A percentile compares a stretch with the other conserved stretches of the same genome.
phyloP scores from a whole-genome alignment of 2,888 invertebrate genomes.

The Hypomecis punctinalis region DNA sequence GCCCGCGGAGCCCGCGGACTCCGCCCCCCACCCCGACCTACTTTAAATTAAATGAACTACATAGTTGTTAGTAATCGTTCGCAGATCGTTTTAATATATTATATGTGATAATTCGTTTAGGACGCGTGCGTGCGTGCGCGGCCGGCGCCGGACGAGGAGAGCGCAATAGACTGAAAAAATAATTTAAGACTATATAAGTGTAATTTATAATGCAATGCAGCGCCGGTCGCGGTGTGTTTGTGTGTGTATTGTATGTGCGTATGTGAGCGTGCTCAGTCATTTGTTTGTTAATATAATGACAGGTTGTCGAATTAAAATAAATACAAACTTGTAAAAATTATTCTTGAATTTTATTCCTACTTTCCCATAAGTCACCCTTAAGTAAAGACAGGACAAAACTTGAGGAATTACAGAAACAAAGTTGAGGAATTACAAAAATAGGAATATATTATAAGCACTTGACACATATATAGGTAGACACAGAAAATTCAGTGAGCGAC shows the following conservation, averaged over 20 bases:
- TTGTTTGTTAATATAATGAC: conserved; percentile 89
- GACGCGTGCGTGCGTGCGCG: conserved; percentile 83
- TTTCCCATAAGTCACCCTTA: conserved; percentile 6
- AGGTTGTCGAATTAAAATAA: conserved; percentile 90
- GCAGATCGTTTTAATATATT: conserved; percentile 88
- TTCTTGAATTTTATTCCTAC: conserved; percentile 63
- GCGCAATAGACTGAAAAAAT: conserved; percentile 86
- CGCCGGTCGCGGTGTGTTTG: conserved; percentile 87
- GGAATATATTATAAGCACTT: no score
- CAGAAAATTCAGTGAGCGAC: neutral
- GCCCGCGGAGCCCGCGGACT: conserved; percentile 80
- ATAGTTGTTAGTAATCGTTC: conserved; percentile 79
- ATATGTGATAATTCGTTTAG: conserved; percentile 88
- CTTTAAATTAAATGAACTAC: conserved; percentile 81
- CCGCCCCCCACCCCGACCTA: conserved; percentile 84
- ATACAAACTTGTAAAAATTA: conserved; percentile 82
- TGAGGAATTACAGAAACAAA: neutral
- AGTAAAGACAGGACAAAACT: neutral
- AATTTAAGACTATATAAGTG: conserved; percentile 86
- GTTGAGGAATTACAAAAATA: neutral
- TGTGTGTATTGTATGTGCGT: conserved; percentile 86
- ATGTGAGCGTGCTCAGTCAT: conserved; percentile 87
- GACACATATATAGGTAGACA: no score
- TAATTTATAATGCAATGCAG: conserved; percentile 87
- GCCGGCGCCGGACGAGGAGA: conserved; percentile 85